Evolutionary conservation across 35 echinoderm and acorn worm genomes (phyloP), one percentile per base, ranked within the genome.

Genomic region (Apostichopus californicus): DNA sequence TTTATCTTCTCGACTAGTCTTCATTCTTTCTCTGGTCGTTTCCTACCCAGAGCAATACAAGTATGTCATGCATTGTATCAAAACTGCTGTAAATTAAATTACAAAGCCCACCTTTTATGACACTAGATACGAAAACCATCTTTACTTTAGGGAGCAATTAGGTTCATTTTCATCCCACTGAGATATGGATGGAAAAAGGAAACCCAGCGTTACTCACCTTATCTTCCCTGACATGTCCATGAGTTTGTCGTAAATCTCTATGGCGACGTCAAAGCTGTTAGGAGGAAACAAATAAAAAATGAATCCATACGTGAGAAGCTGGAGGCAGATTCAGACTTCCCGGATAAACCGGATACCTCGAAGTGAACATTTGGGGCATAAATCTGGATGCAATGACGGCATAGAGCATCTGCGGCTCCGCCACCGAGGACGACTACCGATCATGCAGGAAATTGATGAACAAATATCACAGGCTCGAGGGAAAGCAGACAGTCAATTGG

Each of bases 201-300:
- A 73, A 6, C 13, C 70, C 18, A 0, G 2, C 70, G 12, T 73
- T 54, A 93, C 96, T 92, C 90, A 98, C 96, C 68, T 93, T 5
- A 98, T 90, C 89, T 96, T 98, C 85, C 97, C 97, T 92, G 95
- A 96, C 86, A 94, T 98, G 83, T 98, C 97, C 57, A 98, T 73
- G 9, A 98, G 93, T 77, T 98, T 98, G 72, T 98, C 97, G 93
- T 98, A 85, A 24, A 98, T 98, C 91, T 94, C 93, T 92, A 96
- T 91, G 17, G 95, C 91, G 20, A 98, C 95, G 84, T 98, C 97
- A 93, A 98, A 98, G 90, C 97, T 98, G 92, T 5, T n/a, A 3
- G 26, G 60, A 64, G 17, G 77, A 92, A 91, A 22, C 55, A 98
- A 72, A n/a, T n/a, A n/a, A 56, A 73, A 73, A 73, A 73, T 23